Base-by-base conservation (phyloP, 2,888 invertebrate species). In the Rotaria magnacalcarata region DNA sequence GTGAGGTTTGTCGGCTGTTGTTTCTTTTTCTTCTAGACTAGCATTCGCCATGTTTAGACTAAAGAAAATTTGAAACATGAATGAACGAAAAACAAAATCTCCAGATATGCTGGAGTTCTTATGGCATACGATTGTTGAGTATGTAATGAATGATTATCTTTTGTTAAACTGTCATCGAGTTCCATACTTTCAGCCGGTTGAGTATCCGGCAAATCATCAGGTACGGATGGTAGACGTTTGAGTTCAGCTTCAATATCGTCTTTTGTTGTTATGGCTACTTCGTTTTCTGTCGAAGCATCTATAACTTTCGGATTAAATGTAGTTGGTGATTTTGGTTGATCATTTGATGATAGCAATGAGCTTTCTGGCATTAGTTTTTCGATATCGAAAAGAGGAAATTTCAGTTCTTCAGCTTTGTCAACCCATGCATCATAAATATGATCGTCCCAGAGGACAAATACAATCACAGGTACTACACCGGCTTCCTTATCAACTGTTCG, bases 361-460 rank as follows among this genome's bases (percentile, higher is more conserved):
- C 7, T 34, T 67, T 19, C 5, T 34, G 19, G 6, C 19, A 19
- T 2, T 10, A 2, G 0, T 0, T 14, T 16, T 34, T 19, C 19
- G 19, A 47, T 24, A 80, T 80, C 43, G 8, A n/a, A 80, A 0
- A 24, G 8, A 7, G 24, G 6, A 5, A 80, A 80, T 47, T 47
- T n/a, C 3, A 80, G 47, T 47, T 80, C 47, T n/a, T 47, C 11
- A 47, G 43, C 80, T 10, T 8, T 80, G 11, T 24, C 21, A 11
- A 80, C 11, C 80, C 80, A 80, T 47, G 80, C n/a, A 47, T 80
- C 80, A 47, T 80, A 80, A 11, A 80, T 80, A 80, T 80, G 47
- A 47, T 80, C 47, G 7, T 80, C 80, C 80, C 80, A 80, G 0
- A 80, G n/a, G 16, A 80, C 80, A 47, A 80, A 80, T 24, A 47